A percentile compares a stretch with the other conserved stretches of the same genome.
phyloP scores from a whole-genome alignment of 2,113 vertebrate species.

The Eleginops maclovinus region DNA sequence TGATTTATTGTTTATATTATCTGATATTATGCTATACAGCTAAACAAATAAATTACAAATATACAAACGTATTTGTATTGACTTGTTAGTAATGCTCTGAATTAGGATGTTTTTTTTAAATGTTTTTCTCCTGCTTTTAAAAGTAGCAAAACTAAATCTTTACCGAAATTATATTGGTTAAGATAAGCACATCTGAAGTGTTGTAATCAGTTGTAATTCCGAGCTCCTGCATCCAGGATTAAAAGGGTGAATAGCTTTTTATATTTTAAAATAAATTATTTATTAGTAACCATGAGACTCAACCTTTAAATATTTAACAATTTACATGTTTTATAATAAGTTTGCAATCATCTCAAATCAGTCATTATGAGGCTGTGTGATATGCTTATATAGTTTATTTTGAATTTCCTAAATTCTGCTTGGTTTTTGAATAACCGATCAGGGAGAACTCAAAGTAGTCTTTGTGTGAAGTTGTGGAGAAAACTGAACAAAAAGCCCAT shows the following conservation, averaged over 20 bases:
- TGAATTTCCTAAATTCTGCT: not conserved
- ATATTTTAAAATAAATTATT: no score
- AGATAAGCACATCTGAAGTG: not conserved
- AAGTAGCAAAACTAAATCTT: not conserved
- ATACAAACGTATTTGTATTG: fast-evolving
- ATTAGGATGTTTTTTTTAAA: no score
- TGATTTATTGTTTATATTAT: not conserved
- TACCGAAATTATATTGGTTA: fast-evolving
- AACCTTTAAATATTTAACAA: not conserved
- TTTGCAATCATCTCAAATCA: not conserved
- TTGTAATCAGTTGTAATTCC: not conserved
- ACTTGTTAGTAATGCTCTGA: not conserved
- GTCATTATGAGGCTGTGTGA: not conserved
- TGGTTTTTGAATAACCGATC: not conserved
- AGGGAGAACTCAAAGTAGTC: not conserved
- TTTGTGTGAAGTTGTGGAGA: not conserved
- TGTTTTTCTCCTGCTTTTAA: not conserved
- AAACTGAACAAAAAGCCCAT: no score
- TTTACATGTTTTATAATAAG: not conserved
- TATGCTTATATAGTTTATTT: no score
- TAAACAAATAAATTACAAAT: not conserved
- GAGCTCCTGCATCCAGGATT: not conserved
- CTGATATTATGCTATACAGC: not conserved
- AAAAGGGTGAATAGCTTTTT: not conserved
- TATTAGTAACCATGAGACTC: not conserved